Percentiles rank a stretch among this genome's conserved stretches.
These are phyloP conservation scores for Cetoscarus ocellatus DNA, from an alignment of 2,797 vertebrate species.

Conservation along the genomic window DNA sequence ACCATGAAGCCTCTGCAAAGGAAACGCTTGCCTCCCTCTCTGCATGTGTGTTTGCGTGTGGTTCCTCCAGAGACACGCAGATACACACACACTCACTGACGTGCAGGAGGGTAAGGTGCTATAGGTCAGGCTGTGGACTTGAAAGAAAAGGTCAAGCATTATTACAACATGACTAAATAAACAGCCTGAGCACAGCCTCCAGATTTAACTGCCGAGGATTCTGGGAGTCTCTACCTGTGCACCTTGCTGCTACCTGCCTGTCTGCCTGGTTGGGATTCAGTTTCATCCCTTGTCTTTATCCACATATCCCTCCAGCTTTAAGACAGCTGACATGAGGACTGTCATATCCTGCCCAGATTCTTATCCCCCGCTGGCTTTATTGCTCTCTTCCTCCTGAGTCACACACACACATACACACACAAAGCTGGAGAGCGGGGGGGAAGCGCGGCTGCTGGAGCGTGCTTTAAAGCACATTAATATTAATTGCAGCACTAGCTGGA, in stretches of 20 bases:
- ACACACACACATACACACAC: constrained; percentile 40
- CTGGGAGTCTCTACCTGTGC: constrained; percentile 43
- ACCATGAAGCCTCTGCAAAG: constrained; percentile 77
- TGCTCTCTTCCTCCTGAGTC: constrained; percentile 79
- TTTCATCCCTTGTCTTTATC: constrained; percentile 79
- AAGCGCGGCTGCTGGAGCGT: constrained; percentile 75
- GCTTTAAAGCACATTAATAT: constrained; percentile 87
- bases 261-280: constrained; percentile 61
- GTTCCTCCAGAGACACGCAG: background rate
- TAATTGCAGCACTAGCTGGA: constrained; percentile 83
- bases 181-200: constrained; percentile 63
- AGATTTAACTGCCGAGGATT: constrained; percentile 44
- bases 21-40: constrained; percentile 59
- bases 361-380: constrained; percentile 79
- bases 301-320: constrained; percentile 75
- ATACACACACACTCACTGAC: constrained; percentile 36
- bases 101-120: constrained; percentile 68
- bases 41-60: constrained; percentile 26
- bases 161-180: constrained; percentile 87
- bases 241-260: constrained; percentile 49
- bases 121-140: constrained; percentile 82
- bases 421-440: constrained; percentile 12
- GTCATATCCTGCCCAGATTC: constrained; percentile 87
- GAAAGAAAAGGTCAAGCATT: constrained; percentile 87
- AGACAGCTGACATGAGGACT: constrained; percentile 83